A percentile compares a stretch with the other conserved stretches of the same genome.
These are phyloP conservation scores for Ormyrus pomaceus DNA, from an alignment of 2,888 invertebrate species.

Conservation along the genomic window DNA sequence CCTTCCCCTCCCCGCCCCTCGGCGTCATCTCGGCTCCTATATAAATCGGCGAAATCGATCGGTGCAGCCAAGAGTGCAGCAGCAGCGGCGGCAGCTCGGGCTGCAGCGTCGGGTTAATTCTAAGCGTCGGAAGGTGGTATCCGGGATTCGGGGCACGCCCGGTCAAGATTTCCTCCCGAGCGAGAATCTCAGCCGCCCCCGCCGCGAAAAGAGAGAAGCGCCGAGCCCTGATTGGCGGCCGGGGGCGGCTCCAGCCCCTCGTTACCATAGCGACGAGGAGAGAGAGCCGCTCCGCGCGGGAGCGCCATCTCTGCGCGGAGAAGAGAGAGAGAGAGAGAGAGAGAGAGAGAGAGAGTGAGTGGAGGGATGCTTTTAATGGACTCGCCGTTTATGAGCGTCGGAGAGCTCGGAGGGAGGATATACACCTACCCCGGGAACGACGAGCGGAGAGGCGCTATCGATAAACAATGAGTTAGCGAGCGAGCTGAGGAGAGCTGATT, in stretches of 20 bases:
- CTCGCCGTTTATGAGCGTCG: slow-evolving; percentile 58
- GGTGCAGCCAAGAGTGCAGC: not conserved
- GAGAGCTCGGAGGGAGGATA: not conserved
- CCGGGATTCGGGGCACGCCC: slow-evolving; percentile 75
- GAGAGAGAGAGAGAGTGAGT: slow-evolving; percentile 49
- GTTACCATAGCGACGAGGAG: slow-evolving; percentile 79
- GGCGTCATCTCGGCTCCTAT: slow-evolving; percentile 1
- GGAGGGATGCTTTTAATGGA: slow-evolving; percentile 66
- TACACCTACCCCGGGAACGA: not conserved
- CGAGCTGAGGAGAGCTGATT: slow-evolving; percentile 7
- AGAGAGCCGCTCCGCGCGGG: not conserved
- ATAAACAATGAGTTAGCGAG: slow-evolving; percentile 21
- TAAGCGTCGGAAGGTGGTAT: slow-evolving; percentile 63
- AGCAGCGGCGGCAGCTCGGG: not conserved
- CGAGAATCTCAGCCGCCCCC: slow-evolving; percentile 74
- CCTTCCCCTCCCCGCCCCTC: not conserved
- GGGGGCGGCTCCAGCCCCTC: slow-evolving; percentile 74
- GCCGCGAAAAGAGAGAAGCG: slow-evolving; percentile 47
- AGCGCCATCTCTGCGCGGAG: slow-evolving; percentile 20
- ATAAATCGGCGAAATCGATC: slow-evolving; percentile 56
- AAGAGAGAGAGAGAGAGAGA: slow-evolving; percentile 46
- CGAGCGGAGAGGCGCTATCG: not conserved
- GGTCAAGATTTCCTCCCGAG: slow-evolving; percentile 76
- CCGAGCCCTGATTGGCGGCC: slow-evolving; percentile 78
- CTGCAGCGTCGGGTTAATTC: not conserved